Conservation (phyloP, 2,888 invertebrate genomes). For the Eumacrocentrus americanus region DNA sequence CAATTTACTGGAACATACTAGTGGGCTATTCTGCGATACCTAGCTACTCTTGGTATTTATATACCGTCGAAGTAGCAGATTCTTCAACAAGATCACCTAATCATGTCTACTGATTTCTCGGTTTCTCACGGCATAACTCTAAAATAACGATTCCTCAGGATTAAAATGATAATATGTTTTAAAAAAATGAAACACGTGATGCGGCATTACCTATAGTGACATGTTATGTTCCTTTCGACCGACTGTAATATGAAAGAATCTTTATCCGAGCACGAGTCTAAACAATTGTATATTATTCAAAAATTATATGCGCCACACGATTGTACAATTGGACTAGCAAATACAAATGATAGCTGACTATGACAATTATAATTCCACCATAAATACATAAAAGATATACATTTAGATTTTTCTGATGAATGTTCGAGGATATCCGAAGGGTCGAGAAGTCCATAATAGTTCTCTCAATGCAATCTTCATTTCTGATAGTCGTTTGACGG, state of each 20-base stretch:
- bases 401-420: slow-evolving; percentile 29
- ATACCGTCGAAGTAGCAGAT: neutral
- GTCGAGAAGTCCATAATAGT: neutral
- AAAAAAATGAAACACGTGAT: slow-evolving; percentile 24
- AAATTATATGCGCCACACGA: neutral
- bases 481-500: neutral
- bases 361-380: neutral
- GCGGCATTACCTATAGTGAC: slow-evolving; percentile 38
- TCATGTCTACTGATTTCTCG: neutral
- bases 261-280: slow-evolving; percentile 29
- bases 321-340: neutral
- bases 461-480: neutral
- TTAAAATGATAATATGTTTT: neutral
- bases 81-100: neutral
- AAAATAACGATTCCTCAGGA: neutral
- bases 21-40: no score
- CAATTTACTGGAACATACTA: no score
- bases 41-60: neutral
- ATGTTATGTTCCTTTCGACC: slow-evolving; percentile 37
- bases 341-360: neutral
- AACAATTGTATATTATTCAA: neutral
- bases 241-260: slow-evolving; percentile 35
- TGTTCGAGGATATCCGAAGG: slow-evolving; percentile 34
- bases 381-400: slow-evolving; percentile 16
- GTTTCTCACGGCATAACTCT: neutral